Evolutionary conservation across 2,113 vertebrate genomes (phyloP).

Genomic region (Pleuronectes platessa): DNA sequence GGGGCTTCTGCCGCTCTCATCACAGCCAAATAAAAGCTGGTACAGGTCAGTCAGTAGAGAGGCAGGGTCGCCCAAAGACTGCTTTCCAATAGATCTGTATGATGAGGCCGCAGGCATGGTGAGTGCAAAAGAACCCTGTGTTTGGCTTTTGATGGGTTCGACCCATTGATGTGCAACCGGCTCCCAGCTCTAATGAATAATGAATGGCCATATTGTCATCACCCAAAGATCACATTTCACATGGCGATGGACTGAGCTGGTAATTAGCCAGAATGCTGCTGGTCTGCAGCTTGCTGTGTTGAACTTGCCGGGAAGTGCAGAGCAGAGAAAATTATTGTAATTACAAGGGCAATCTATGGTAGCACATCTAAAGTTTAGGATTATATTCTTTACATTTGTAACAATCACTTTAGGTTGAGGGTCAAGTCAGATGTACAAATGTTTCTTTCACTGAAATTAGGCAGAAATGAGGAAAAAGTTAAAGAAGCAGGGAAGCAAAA

Average conservation of each 20-base stretch:
- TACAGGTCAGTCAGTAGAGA: slow-evolving; percentile 2
- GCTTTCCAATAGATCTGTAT: slow-evolving; percentile 48
- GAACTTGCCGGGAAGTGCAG: neutral
- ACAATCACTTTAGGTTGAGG: neutral
- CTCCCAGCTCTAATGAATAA: slow-evolving; percentile 79
- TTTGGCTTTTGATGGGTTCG: slow-evolving; percentile 73
- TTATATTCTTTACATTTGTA: neutral
- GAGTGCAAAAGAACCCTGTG: slow-evolving; percentile 41
- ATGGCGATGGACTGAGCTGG: slow-evolving; percentile 62
- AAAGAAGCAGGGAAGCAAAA: neutral
- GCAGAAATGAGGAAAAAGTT: slow-evolving; percentile 8
- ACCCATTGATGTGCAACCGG: slow-evolving; percentile 74
- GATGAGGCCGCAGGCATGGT: slow-evolving; percentile 38
- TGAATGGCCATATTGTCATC: slow-evolving; percentile 83
- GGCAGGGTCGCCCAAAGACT: slow-evolving; percentile 15
- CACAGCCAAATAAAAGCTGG: slow-evolving; percentile 8
- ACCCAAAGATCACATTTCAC: slow-evolving; percentile 78
- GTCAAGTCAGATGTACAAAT: neutral
- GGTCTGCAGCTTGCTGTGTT: slow-evolving; percentile 35
- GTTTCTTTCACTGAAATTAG: neutral
- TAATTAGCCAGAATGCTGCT: slow-evolving; percentile 72
- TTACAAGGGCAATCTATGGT: slow-evolving; percentile 7
- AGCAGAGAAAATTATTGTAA: slow-evolving; percentile 8
- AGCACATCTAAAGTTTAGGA: slow-evolving; percentile 13
- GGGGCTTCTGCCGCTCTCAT: neutral